phyloP scores from a whole-genome alignment of 2,797 vertebrate species.

The Psittacula echo region DNA sequence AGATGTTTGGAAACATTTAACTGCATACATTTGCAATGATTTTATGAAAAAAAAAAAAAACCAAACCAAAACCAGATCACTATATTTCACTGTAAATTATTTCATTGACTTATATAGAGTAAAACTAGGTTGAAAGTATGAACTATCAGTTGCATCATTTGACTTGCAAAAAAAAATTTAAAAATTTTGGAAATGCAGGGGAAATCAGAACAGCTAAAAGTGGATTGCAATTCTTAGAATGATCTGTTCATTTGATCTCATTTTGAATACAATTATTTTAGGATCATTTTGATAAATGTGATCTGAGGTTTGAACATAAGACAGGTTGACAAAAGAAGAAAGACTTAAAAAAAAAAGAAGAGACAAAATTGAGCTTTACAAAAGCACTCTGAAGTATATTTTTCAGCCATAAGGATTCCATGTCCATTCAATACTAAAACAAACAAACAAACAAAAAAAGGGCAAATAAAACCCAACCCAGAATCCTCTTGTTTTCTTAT shows the following conservation, averaged over 20 bases:
- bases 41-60: not conserved
- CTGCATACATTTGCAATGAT: not conserved
- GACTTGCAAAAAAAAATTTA: not conserved
- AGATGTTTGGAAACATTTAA: not conserved
- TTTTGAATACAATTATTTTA: slow-evolving; percentile 1
- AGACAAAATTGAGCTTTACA: not conserved
- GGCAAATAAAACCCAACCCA: rapidly evolving
- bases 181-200: not conserved
- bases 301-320: not conserved
- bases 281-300: not conserved
- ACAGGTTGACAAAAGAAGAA: not conserved
- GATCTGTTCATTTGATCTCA: not conserved
- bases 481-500: rapidly evolving
- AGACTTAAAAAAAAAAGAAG: not conserved
- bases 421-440: not conserved
- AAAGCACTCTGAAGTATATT: not conserved
- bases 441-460: not conserved
- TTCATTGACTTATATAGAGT: not conserved
- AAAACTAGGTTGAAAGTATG: not conserved
- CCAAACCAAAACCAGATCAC: not conserved
- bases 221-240: not conserved
- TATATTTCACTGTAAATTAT: not conserved
- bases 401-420: not conserved
- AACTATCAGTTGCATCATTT: not conserved
- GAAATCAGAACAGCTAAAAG: not conserved